Evolutionary conservation across 1,140 invertebrate species (phyloP), one percentile per base, ranked within the genome.

Genomic region (Drosophila mojavensis): DNA sequence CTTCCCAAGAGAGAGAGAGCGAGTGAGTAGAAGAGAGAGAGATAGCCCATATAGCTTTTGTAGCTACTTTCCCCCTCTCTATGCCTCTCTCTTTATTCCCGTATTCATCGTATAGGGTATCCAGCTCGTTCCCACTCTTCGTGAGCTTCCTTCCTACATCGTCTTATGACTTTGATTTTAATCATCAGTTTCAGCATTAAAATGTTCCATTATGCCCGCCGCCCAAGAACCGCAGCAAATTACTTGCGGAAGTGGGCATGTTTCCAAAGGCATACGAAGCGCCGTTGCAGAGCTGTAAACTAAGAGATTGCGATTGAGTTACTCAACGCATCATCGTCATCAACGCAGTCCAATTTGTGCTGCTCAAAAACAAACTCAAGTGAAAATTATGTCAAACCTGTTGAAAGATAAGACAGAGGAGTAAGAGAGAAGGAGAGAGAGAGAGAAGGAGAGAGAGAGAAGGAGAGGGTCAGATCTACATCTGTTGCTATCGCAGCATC

Each of bases 371-470:
- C 84, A 89, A 88, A 88, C 84, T 88, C 78, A 84, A 89, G 80
- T 72, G 84, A 89, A 78, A 84, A 88, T 88, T 88, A 88, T 88
- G 84, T 88, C 84, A 84, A 88, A 88, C 83, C 83, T 75, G 83
- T 89, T 88, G 80, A 77, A 63, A 41, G 48, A 53, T 15, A 20
- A 13, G n/a, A 60, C 11, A 58, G 20, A 39, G 5, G 20, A 39
- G 5, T 28, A 13, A 26, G 43, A 48, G 7, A 36, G 28, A 4
- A 15, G 41, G 30, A 24, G 30, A 55, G 26, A 36, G 36, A 51
- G 15, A 45, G 30, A 20, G 7, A n/a, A 33, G 15, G 41, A 65
- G 15, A 11, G 53, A 67, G 33, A 60, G 58, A 50, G 26, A 9
- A n/a, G 13, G 9, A 11, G 45, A 15, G 41, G 54, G 48, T 13